Evolutionary conservation across 1,140 invertebrate genomes (phyloP).

Genomic region (Drosophila punjabiensis): DNA sequence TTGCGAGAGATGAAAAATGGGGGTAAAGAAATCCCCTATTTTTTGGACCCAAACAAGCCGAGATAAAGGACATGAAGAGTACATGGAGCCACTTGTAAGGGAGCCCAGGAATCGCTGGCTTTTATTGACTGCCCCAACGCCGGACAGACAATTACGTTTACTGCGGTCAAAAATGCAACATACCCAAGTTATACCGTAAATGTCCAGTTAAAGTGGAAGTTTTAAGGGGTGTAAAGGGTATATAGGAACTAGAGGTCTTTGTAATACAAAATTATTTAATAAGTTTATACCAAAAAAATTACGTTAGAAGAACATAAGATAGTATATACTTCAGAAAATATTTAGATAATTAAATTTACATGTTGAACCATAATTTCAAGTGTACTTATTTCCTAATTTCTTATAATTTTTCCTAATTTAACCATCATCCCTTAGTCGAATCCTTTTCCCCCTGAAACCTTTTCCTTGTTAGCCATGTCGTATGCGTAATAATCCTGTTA

Average conservation of each 20-base stretch:
- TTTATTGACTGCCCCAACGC: constrained; percentile 72
- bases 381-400: background rate
- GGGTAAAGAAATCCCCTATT: background rate
- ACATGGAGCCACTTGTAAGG: constrained; percentile 61
- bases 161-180: constrained; percentile 78
- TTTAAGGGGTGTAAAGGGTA: background rate
- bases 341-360: background rate
- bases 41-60: constrained; percentile 11
- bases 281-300: no score
- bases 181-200: constrained; percentile 47
- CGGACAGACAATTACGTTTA: constrained; percentile 78
- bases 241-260: background rate
- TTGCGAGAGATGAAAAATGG: constrained; percentile 11
- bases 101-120: constrained; percentile 57
- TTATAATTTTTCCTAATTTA: no score
- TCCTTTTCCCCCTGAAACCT: background rate
- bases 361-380: background rate
- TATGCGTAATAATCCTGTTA: constrained; percentile 69
- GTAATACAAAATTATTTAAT: background rate
- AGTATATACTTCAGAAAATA: background rate
- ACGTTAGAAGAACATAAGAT: no score
- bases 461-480: constrained; percentile 65
- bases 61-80: constrained; percentile 52
- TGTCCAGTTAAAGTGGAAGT: constrained; percentile 15
- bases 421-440: background rate